These are phyloP conservation scores for Saxidomus purpurata DNA, from an alignment of 1,140 invertebrate genomes.

Conservation along the genomic window DNA sequence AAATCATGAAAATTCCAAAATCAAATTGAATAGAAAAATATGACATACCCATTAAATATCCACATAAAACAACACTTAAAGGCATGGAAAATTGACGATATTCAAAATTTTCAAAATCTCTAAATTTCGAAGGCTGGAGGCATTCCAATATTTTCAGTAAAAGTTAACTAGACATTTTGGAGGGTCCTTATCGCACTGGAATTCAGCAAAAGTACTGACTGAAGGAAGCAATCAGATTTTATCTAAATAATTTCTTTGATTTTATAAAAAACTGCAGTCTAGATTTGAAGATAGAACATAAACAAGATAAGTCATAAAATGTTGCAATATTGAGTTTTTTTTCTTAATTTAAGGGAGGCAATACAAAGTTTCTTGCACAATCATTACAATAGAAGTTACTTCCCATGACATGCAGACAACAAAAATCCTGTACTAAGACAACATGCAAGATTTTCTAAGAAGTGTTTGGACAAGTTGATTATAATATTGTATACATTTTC, in stretches of 20 bases:
- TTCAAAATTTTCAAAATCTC: neutral
- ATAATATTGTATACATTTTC: too few species aligned
- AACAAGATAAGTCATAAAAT: too few species aligned
- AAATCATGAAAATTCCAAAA: neutral
- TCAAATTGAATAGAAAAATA: neutral
- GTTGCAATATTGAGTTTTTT: neutral
- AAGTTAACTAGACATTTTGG: conserved; percentile 29
- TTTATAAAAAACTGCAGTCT: conserved; percentile 9
- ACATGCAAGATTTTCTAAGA: neutral
- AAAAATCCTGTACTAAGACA: neutral
- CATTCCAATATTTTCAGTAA: conserved; percentile 14
- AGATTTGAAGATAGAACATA: neutral
- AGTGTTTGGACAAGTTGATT: too few species aligned
- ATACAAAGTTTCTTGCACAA: neutral
- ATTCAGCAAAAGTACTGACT: conserved; percentile 45
- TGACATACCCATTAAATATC: neutral
- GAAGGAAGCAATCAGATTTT: conserved; percentile 6
- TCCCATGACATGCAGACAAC: conserved; percentile 8
- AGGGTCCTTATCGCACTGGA: neutral
- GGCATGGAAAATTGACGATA: neutral
- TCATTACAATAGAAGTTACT: neutral
- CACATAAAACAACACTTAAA: conserved; percentile 8
- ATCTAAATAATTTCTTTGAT: conserved; percentile 42
- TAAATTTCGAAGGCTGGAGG: neutral
- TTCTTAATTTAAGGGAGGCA: neutral